phyloP scores from a whole-genome alignment of 2,113 vertebrate species.

The Todiramphus saurophagus region DNA sequence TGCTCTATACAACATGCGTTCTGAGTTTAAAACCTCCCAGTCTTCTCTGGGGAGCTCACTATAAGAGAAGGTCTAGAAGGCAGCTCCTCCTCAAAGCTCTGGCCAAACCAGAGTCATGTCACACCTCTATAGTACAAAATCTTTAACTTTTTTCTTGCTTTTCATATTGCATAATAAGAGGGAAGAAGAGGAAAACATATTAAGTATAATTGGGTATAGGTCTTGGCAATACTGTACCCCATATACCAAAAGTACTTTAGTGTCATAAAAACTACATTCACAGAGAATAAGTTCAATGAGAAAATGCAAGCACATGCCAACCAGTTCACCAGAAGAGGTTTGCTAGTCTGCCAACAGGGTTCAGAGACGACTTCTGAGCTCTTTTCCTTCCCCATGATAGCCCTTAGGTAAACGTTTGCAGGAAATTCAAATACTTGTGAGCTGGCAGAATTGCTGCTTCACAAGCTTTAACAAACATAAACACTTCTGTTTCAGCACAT shows the following conservation, averaged over 20 bases:
- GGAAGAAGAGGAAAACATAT: neutral
- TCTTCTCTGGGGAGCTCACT: neutral
- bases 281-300: neutral
- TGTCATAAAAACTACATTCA: neutral
- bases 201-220: neutral
- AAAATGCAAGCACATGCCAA: neutral
- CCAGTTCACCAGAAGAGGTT: neutral
- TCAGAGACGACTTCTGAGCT: neutral
- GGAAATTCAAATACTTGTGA: constrained; percentile 46
- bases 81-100: neutral
- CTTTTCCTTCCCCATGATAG: neutral
- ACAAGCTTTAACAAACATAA: constrained; percentile 35
- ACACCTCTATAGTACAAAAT: neutral
- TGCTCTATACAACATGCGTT: neutral
- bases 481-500: constrained; percentile 71
- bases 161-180: neutral
- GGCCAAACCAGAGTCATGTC: neutral
- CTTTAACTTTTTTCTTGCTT: neutral
- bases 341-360: neutral
- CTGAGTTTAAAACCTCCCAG: neutral
- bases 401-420: constrained; percentile 1
- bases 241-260: neutral
- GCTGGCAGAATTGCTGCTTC: neutral
- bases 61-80: neutral
- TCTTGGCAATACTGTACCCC: neutral